Evolutionary conservation across 1,140 invertebrate genomes (phyloP).

Genomic region (Vanessa atalanta): DNA sequence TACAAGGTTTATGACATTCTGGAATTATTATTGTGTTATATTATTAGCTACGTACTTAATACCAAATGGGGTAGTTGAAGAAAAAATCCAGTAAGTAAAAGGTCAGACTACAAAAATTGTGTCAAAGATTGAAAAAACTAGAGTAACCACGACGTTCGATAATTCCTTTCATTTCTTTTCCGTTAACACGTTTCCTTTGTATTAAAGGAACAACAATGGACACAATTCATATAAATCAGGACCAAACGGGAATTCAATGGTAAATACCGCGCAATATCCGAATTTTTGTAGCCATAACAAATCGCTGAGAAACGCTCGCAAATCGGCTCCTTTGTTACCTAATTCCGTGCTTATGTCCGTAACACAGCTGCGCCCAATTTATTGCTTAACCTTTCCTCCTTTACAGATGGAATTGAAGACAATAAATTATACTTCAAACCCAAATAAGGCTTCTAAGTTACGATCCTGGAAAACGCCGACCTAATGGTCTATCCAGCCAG

Average conservation of each 20-base stretch:
- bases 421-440: constrained; percentile 78
- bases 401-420: constrained; percentile 76
- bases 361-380: constrained; percentile 78
- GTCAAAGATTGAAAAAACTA: background rate
- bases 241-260: constrained; percentile 36
- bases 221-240: constrained; percentile 31
- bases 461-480: constrained; percentile 63
- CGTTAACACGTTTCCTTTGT: background rate
- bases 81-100: background rate
- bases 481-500: constrained; percentile 69
- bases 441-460: constrained; percentile 76
- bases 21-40: background rate
- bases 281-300: constrained; percentile 57
- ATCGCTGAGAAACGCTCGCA: constrained; percentile 56
- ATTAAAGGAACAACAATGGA: constrained; percentile 24
- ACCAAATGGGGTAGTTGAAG: too few species aligned
- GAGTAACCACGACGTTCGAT: background rate
- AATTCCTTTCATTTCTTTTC: background rate
- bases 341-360: constrained; percentile 73
- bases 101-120: background rate
- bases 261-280: constrained; percentile 43
- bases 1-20: background rate
- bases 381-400: constrained; percentile 78
- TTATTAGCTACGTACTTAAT: background rate
- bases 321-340: constrained; percentile 74